phyloP scores from a whole-genome alignment of 1,140 invertebrate species.

The Drosophila grimshawi region DNA sequence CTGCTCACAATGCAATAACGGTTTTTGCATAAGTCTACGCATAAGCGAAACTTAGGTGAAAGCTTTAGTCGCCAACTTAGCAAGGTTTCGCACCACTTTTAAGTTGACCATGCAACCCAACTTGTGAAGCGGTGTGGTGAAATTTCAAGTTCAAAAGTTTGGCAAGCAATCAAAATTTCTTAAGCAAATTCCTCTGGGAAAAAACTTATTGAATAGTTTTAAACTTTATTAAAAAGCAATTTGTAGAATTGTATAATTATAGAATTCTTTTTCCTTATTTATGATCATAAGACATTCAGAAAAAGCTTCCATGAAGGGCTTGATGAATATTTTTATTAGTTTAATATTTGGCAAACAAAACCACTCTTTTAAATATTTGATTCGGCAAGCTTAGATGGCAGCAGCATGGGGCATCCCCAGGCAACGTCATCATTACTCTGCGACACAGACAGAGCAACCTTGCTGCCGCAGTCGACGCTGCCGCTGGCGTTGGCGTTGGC shows the following conservation, averaged over 20 bases:
- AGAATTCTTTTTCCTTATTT: background rate
- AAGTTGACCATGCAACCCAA: slow-evolving; percentile 9
- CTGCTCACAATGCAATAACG: background rate
- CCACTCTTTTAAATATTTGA: background rate
- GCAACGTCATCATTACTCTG: slow-evolving; percentile 34
- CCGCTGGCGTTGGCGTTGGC: slow-evolving; percentile 32
- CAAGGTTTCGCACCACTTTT: slow-evolving; percentile 16
- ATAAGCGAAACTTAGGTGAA: slow-evolving; percentile 1
- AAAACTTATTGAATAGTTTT: background rate
- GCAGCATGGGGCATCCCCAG: slow-evolving; percentile 63
- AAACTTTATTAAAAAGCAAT: background rate
- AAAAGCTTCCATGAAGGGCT: background rate
- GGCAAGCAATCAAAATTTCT: background rate
- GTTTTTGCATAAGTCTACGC: background rate
- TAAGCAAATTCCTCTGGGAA: no score
- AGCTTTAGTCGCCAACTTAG: background rate
- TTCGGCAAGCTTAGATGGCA: background rate
- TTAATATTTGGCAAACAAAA: background rate
- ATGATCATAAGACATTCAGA: background rate
- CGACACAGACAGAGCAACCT: slow-evolving; percentile 9
- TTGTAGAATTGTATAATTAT: background rate
- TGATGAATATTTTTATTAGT: background rate
- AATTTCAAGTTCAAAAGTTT: background rate
- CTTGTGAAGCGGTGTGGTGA: background rate
- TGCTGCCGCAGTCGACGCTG: slow-evolving; percentile 5